Conservation (phyloP, 2,888 invertebrate genomes). For the Hecatera dysodea region DNA sequence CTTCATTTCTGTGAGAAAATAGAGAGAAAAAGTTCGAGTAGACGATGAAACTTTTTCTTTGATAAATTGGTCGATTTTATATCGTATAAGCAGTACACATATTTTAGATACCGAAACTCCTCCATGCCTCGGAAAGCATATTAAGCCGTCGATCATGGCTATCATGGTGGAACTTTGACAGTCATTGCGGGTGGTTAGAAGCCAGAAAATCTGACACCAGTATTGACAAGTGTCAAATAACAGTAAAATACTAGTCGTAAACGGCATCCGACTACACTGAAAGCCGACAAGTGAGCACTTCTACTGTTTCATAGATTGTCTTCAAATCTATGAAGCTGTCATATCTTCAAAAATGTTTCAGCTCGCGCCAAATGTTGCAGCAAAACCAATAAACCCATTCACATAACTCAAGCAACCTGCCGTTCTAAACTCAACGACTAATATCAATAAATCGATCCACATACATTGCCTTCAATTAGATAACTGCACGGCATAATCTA, state of each 20-base stretch:
- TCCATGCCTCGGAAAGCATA: too few relatives aligned
- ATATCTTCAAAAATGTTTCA: conserved; percentile 15
- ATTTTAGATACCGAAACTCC: too few relatives aligned
- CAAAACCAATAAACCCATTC: conserved; percentile 15
- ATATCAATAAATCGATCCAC: conserved; percentile 50
- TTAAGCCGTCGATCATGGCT: too few relatives aligned
- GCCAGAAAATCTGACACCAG: too few relatives aligned
- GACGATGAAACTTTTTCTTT: not conserved
- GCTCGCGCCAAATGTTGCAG: conserved; percentile 6
- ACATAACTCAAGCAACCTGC: conserved; percentile 21
- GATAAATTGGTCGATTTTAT: not conserved
- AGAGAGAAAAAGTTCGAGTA: not conserved
- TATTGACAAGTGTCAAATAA: not conserved
- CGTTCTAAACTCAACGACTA: conserved; percentile 33
- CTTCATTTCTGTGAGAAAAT: conserved; percentile 26
- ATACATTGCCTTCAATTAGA: conserved; percentile 54
- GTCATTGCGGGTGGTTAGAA: too few relatives aligned
- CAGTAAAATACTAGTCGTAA: too few relatives aligned
- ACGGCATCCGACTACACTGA: too few relatives aligned
- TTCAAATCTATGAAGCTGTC: not conserved
- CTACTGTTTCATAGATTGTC: too few relatives aligned
- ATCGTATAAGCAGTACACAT: not conserved
- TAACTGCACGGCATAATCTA: conserved; percentile 57
- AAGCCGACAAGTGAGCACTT: too few relatives aligned
- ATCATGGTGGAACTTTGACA: too few relatives aligned